A percentile compares a stretch with the other conserved stretches of the same genome.
Evolutionary conservation across 1,140 invertebrate genomes (phyloP).

Genomic region (Druon quercuslanigerum): DNA sequence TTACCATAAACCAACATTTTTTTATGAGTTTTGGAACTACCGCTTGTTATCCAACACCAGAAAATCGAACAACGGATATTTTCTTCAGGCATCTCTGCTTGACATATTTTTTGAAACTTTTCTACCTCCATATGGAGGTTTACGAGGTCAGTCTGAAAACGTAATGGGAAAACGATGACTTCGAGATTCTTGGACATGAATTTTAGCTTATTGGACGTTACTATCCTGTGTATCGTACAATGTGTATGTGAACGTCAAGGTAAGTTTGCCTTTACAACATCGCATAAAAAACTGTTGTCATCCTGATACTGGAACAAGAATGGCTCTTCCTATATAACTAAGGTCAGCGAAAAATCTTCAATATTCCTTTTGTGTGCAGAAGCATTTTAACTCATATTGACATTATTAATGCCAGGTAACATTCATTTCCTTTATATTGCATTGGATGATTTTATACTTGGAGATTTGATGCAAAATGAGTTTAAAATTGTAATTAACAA

Average conservation of each 20-base stretch:
- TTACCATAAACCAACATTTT: not conserved
- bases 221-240: not conserved
- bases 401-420: not conserved
- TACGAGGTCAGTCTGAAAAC: slow-evolving; percentile 1
- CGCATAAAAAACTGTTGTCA: not conserved
- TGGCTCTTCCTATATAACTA: not conserved
- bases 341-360: slow-evolving; percentile 1
- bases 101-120: not conserved
- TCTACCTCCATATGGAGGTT: not conserved
- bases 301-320: not conserved
- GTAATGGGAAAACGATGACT: slow-evolving; percentile 15
- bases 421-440: not conserved
- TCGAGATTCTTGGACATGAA: slow-evolving; percentile 10
- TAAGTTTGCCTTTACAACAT: slow-evolving; percentile 6
- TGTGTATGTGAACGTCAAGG: not conserved
- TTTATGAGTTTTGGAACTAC: not conserved
- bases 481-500: no score
- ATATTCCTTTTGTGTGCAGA: not conserved
- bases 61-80: not conserved
- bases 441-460: not conserved
- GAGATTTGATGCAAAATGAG: no score
- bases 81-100: not conserved
- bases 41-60: not conserved
- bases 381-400: not conserved
- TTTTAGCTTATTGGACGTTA: slow-evolving; percentile 2